phyloP scores from a whole-genome alignment of 2,113 vertebrate species.

The Phrynocephalus versicolor region DNA sequence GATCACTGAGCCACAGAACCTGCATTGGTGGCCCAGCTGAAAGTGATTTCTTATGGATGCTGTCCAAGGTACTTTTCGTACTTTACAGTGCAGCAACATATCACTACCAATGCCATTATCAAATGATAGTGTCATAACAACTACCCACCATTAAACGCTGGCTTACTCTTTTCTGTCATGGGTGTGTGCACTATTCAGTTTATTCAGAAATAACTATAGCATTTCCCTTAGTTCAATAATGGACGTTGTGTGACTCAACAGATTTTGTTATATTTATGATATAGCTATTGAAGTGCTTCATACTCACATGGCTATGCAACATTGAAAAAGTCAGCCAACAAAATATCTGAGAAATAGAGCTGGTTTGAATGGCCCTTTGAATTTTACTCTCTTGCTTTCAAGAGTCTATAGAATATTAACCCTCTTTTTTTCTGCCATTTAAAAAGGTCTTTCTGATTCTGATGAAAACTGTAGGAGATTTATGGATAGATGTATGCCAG shows the following conservation, averaged over 20 bases:
- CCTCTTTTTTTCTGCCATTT: slow-evolving; percentile 35
- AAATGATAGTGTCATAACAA: background rate
- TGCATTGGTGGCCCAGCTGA: background rate
- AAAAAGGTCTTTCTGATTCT: slow-evolving; percentile 91
- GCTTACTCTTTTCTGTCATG: too few species aligned
- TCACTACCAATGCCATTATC: background rate
- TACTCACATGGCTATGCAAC: too few species aligned
- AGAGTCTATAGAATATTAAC: background rate
- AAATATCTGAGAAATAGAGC: background rate
- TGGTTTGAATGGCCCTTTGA: background rate
- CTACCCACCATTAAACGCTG: background rate
- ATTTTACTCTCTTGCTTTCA: background rate
- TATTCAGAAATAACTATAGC: background rate
- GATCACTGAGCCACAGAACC: background rate
- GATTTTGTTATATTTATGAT: too few species aligned
- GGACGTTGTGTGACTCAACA: too few species aligned
- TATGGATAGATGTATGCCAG: slow-evolving; percentile 97
- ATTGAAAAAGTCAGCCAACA: background rate
- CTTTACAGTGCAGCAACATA: background rate
- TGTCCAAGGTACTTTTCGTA: background rate
- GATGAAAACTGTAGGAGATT: slow-evolving; percentile 98
- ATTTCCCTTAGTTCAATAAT: background rate
- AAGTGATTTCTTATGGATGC: background rate
- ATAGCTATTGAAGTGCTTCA: too few species aligned
- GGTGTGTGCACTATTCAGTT: background rate